phyloP scores from a whole-genome alignment of 2,113 vertebrate species.

The Sigmodon hispidus region DNA sequence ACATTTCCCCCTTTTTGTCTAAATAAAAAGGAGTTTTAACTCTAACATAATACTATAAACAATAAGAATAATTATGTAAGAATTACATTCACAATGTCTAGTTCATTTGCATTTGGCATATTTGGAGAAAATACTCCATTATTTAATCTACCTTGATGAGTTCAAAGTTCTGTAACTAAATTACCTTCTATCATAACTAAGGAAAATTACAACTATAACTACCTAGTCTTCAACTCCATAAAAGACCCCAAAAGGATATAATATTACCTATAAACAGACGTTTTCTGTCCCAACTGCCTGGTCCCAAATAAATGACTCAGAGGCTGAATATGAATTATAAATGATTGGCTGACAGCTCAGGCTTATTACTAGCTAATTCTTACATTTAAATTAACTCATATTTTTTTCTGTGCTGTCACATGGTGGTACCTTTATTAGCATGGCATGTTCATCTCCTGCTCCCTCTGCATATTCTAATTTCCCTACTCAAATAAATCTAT shows the following conservation, averaged over 20 bases:
- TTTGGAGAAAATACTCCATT: background rate
- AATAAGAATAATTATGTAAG: background rate
- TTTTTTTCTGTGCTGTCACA: no score
- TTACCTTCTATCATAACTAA: background rate
- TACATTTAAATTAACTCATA: no score
- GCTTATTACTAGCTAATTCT: no score
- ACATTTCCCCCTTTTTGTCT: background rate
- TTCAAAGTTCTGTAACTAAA: background rate
- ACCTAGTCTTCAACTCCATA: background rate
- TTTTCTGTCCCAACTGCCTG: no score
- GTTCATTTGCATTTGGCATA: background rate
- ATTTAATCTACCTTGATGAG: background rate
- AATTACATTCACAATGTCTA: background rate
- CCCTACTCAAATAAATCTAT: fast-evolving
- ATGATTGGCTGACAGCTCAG: no score
- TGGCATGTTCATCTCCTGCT: no score
- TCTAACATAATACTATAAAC: background rate
- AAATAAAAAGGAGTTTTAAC: background rate
- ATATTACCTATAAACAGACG: background rate
- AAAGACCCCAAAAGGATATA: background rate
- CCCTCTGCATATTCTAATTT: no score
- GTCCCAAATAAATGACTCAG: no score
- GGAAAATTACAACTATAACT: background rate
- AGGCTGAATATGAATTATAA: no score
- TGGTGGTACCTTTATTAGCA: no score